Conservation (phyloP, 2,113 vertebrate genomes). For the Ivindomyrus marchei region DNA sequence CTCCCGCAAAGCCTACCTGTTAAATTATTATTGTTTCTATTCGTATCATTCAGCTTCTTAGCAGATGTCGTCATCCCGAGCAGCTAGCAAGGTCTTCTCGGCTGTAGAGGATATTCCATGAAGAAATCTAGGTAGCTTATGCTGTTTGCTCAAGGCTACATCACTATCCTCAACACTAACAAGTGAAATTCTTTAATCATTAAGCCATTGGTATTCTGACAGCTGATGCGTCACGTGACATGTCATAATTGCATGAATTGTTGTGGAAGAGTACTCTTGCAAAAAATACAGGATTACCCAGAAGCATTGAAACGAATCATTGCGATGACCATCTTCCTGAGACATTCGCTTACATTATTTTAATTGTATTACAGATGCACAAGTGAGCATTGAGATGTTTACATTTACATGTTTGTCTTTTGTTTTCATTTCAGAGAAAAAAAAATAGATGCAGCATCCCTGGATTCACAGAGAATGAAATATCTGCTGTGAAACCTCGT, state of each 20-base stretch:
- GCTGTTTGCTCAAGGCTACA: neutral
- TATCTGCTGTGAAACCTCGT: constrained; percentile 45
- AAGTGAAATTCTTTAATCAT: neutral
- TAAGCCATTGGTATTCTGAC: neutral
- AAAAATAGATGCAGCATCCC: constrained; percentile 18
- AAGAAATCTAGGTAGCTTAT: neutral
- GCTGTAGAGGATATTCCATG: neutral
- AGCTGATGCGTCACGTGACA: neutral
- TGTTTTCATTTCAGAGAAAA: constrained; percentile 26
- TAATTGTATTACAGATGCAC: neutral
- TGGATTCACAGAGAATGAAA: constrained; percentile 32
- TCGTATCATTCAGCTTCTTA: constrained; percentile 9
- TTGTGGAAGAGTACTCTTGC: neutral
- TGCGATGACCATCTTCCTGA: neutral
- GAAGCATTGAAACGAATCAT: neutral
- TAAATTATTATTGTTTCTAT: constrained; percentile 26
- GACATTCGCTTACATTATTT: too few species aligned
- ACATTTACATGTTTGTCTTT: constrained; percentile 35
- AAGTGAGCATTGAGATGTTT: constrained; percentile 18
- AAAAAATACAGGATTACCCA: neutral
- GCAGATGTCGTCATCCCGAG: neutral
- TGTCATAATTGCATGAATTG: neutral
- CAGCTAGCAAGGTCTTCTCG: neutral
- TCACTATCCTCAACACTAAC: neutral
- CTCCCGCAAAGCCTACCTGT: constrained; percentile 24